Evolutionary conservation across 1,140 invertebrate genomes (phyloP), one percentile per base, ranked within the genome.

Genomic region (Aethina tumida): DNA sequence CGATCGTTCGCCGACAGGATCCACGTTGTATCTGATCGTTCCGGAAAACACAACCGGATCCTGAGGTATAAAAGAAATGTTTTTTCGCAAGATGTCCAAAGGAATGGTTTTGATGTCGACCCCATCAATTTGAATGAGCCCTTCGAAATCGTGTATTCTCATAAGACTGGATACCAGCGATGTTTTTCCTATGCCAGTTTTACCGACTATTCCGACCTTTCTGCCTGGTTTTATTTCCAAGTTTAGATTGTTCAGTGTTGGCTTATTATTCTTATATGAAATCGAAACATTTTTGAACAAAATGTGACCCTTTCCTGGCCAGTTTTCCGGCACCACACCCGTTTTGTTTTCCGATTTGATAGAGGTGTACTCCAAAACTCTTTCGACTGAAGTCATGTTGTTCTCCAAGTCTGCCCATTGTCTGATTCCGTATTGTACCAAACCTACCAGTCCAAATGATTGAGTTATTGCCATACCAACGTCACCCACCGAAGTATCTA

Each of bases 311-410:
- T 31, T 26, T 22, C 38, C 34, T 12, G 47, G 47, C 50, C 44
- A 50, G 5, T 33, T 14, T 12, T n/a, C 12, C 3, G 46, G 12
- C 2, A 9, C 12, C 9, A 14, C 18, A 5, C 39, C 42, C 2
- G 17, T 30, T 16, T 74, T 66, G 35, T 69, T 73, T 0, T 73
- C 69, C 1, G 70, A 56, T 10, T 38, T 22, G 5, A 19, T 20
- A 8, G 41, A 30, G 2, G 44, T 31, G 50, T 86, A 87, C 55
- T 85, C 81, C 33, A 83, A 54, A 22, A 84, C 74, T 20, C 83
- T 69, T 58, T 86, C 82, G 10, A 85, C 82, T 8, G 78, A 76
- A 14, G 81, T 85, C 81, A 86, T 86, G 41, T 73, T 72, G 56
- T 83, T 87, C 63, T 88, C 74, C 12, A 77, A 58, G 55, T 74